phyloP scores from a whole-genome alignment of 1,140 invertebrate genomes.

The Drosophila ananassae region DNA sequence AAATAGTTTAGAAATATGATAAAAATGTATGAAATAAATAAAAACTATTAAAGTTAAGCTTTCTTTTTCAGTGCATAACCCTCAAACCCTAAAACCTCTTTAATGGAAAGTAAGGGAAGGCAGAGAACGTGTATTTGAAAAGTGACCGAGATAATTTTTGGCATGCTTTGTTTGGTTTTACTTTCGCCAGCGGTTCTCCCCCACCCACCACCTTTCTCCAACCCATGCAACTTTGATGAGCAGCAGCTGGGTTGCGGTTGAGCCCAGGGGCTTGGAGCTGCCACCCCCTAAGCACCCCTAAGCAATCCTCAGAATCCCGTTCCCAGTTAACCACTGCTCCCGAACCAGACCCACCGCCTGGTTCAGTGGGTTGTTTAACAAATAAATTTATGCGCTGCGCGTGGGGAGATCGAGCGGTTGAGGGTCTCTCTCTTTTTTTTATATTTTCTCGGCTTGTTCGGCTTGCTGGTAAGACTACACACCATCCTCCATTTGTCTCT shows the following conservation, averaged over 20 bases:
- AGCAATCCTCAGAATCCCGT: not conserved
- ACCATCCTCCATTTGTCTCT: conserved; percentile 19
- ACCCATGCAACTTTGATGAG: conserved; percentile 73
- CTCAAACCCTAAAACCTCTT: conserved; percentile 5
- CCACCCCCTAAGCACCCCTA: not conserved
- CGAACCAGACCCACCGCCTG: not conserved
- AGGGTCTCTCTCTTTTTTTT: not conserved
- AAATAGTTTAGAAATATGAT: too few species aligned
- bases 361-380: conserved; percentile 54
- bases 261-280: conserved; percentile 33
- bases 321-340: not conserved
- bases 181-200: conserved; percentile 51
- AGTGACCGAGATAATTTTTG: conserved; percentile 81
- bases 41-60: not conserved
- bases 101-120: conserved; percentile 24
- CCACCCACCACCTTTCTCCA: not conserved
- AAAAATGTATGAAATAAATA: too few species aligned
- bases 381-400: conserved; percentile 70
- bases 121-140: conserved; percentile 75
- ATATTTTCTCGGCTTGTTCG: not conserved
- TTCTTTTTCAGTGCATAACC: not conserved
- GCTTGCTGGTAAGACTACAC: not conserved
- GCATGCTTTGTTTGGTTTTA: conserved; percentile 77
- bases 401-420: conserved; percentile 18
- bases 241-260: conserved; percentile 64